Conservation (phyloP, 2,797 vertebrate genomes). For the Otolemur crassicaudatus region DNA sequence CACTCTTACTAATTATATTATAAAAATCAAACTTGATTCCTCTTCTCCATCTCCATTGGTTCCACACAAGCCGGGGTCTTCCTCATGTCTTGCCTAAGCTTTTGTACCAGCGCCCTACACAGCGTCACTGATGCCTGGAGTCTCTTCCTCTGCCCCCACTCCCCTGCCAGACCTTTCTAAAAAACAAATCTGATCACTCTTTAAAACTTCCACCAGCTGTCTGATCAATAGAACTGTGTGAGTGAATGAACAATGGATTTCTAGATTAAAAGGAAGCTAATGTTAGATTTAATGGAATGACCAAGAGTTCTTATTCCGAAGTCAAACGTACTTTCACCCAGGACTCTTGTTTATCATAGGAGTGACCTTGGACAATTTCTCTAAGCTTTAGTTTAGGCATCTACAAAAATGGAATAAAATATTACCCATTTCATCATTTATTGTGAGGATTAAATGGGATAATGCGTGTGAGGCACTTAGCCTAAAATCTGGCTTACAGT, state of each 20-base stretch:
- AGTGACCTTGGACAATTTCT: not conserved
- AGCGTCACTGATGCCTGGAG: no score
- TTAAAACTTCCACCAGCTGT: not conserved
- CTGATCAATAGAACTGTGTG: not conserved
- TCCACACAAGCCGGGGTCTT: not conserved
- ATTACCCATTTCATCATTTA: not conserved
- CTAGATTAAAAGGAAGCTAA: slow-evolving; percentile 11
- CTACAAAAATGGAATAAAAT: not conserved
- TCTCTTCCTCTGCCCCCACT: not conserved
- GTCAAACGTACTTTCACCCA: not conserved
- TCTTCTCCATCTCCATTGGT: not conserved
- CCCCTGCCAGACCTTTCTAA: not conserved
- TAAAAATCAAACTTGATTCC: not conserved
- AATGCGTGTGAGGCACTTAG: not conserved
- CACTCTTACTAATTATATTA: not conserved
- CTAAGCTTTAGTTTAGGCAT: not conserved
- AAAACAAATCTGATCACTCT: not conserved
- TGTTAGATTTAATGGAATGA: not conserved
- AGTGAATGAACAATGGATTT: slow-evolving; percentile 32
- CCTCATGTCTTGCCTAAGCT: not conserved
- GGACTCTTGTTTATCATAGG: slow-evolving; percentile 18
- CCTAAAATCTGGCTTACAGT: not conserved
- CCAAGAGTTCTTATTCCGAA: not conserved
- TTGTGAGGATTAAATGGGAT: not conserved
- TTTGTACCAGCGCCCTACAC: not conserved